Conservation (phyloP, 2,113 vertebrate species). For the Phaethon lepturus region DNA sequence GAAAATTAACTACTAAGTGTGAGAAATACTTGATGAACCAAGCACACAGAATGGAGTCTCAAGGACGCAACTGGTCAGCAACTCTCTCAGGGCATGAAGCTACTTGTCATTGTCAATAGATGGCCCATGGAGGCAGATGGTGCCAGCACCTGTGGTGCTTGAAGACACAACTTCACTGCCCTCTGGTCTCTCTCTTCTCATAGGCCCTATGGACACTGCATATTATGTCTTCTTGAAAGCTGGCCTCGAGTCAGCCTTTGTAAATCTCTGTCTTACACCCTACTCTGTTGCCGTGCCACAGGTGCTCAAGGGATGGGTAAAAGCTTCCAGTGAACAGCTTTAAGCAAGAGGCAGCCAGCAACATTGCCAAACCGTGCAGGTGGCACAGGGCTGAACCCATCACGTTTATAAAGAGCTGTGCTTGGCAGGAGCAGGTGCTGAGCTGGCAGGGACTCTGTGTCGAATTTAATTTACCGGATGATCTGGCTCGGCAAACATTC, state of each 20-base stretch:
- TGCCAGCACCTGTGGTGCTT: fast-evolving
- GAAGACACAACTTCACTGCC: not conserved
- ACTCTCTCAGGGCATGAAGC: not conserved
- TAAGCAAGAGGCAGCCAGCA: not conserved
- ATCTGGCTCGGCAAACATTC: slow-evolving; percentile 5
- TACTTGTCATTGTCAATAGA: fast-evolving
- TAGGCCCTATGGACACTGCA: not conserved
- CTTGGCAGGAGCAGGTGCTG: slow-evolving; percentile 44
- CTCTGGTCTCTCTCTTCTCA: not conserved
- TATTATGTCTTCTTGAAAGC: not conserved
- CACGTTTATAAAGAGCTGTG: not conserved
- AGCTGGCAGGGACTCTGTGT: not conserved
- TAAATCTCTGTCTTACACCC: not conserved
- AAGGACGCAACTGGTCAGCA: not conserved
- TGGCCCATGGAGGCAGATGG: not conserved
- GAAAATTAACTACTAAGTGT: not conserved
- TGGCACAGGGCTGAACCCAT: not conserved
- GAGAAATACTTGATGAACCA: not conserved
- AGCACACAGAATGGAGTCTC: not conserved
- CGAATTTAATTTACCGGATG: slow-evolving; percentile 28
- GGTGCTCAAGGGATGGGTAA: not conserved
- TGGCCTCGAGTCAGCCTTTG: not conserved
- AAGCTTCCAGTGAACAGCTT: not conserved
- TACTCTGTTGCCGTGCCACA: not conserved
- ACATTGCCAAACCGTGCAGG: not conserved